A percentile compares a stretch with the other conserved stretches of the same genome.
Evolutionary conservation across 30 jellyfish, hydroid and myxozoan species (phyloP).

Genomic region (Rhopilema esculentum): DNA sequence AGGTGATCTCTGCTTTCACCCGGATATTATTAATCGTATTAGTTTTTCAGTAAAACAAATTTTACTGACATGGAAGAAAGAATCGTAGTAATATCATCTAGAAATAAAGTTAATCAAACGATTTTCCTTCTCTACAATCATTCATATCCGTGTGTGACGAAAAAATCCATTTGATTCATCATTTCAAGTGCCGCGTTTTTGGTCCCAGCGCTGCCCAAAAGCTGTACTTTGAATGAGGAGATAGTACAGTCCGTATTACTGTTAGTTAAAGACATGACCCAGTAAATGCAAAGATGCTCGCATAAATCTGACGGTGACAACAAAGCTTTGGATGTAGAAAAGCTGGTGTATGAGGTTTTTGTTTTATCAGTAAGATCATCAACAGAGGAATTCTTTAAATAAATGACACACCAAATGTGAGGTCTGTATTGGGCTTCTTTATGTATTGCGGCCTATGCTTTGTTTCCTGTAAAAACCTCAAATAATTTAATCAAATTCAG

Average conservation of each 20-base stretch:
- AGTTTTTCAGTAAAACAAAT: too few relatives aligned
- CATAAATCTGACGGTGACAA: constrained; percentile 23
- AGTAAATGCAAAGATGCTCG: constrained; percentile 25
- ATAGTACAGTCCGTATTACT: too few relatives aligned
- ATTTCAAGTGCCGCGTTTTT: background rate
- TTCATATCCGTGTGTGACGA: background rate
- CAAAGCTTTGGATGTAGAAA: constrained; percentile 14
- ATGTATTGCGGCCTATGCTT: constrained; percentile 59
- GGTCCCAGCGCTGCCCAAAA: too few relatives aligned
- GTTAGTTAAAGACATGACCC: constrained; percentile 15
- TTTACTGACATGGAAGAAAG: background rate
- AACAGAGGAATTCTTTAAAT: constrained; percentile 38
- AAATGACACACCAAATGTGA: constrained; percentile 57
- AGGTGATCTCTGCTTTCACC: too few relatives aligned
- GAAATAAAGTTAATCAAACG: background rate
- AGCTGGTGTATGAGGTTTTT: constrained; percentile 45
- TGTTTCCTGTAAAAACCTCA: constrained; percentile 61
- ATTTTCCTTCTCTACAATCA: background rate
- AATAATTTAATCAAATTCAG: constrained; percentile 54
- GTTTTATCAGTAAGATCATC: constrained; percentile 30
- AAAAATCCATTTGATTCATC: background rate
- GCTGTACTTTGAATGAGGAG: too few relatives aligned
- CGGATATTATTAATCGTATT: too few relatives aligned
- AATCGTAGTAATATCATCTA: background rate
- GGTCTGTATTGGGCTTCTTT: constrained; percentile 56